A percentile compares a stretch with the other conserved stretches of the same genome.
Evolutionary conservation across 2,888 invertebrate species (phyloP).

Genomic region (Heterodera filipjevi): DNA sequence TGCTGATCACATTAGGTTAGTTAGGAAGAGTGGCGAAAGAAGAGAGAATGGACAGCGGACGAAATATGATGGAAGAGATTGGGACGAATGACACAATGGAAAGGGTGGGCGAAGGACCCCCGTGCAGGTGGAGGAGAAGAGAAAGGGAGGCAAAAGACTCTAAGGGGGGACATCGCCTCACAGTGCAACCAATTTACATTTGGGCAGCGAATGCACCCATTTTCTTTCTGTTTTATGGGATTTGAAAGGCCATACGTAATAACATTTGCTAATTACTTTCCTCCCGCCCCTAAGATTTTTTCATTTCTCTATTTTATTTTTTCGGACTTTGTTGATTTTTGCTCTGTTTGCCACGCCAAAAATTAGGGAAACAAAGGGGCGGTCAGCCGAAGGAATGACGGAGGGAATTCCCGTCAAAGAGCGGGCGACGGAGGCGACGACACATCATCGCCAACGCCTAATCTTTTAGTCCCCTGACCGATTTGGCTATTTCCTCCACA

Average conservation of each 20-base stretch:
- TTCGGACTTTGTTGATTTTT: conserved; percentile 5
- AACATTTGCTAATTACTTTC: not conserved
- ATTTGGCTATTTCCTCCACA: not conserved
- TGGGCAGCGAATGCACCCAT: not conserved
- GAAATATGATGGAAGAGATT: not conserved
- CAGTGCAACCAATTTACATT: not conserved
- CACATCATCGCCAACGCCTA: not conserved
- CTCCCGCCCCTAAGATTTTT: not conserved
- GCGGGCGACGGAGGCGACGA: not conserved
- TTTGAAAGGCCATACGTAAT: not conserved
- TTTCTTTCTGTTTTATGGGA: not conserved
- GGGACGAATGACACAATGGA: not conserved
- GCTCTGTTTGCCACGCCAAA: not conserved
- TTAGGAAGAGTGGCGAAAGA: too few relatives aligned
- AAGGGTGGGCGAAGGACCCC: not conserved
- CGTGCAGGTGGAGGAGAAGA: not conserved
- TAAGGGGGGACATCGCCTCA: not conserved
- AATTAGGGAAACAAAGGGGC: not conserved
- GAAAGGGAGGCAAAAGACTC: not conserved
- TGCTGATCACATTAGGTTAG: too few relatives aligned
- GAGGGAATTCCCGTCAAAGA: not conserved
- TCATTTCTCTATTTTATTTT: not conserved
- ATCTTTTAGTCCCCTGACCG: not conserved
- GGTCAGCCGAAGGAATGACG: conserved; percentile 2
- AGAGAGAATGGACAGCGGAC: not conserved